These are phyloP conservation scores for Dynastes hyllus DNA, from an alignment of 2,888 invertebrate species.

Conservation along the genomic window DNA sequence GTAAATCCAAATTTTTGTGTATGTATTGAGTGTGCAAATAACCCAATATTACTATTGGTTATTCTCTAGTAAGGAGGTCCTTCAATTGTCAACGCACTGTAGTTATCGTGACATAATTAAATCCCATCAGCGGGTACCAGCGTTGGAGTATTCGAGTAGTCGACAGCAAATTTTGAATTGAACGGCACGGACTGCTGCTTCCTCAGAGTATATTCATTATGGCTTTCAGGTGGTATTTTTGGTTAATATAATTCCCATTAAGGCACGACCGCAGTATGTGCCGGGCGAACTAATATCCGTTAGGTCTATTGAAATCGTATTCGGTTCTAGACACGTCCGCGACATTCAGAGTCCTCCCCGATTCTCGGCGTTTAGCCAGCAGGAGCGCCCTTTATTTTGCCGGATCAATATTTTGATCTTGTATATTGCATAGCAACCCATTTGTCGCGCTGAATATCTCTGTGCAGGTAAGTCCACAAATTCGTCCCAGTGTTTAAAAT, in stretches of 20 bases:
- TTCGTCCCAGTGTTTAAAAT: too few species aligned
- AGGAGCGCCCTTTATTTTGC: neutral
- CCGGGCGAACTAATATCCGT: constrained; percentile 28
- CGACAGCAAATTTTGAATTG: constrained; percentile 5
- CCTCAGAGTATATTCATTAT: constrained; percentile 28
- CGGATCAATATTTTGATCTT: constrained; percentile 5
- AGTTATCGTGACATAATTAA: neutral
- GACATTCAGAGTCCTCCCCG: constrained; percentile 11
- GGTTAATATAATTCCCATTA: constrained; percentile 35
- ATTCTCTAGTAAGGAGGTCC: too few species aligned
- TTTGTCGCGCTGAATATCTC: too few species aligned
- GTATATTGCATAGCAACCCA: neutral
- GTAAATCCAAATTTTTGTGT: too few species aligned
- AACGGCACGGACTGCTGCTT: neutral
- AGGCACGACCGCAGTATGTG: constrained; percentile 30
- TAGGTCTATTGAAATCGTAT: constrained; percentile 35
- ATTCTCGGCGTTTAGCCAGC: neutral
- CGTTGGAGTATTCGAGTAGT: neutral
- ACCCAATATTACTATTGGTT: too few species aligned
- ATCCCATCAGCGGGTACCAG: neutral
- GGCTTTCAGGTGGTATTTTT: constrained; percentile 32
- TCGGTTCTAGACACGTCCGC: constrained; percentile 32
- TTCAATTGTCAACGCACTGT: too few species aligned
- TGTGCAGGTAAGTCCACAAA: too few species aligned
- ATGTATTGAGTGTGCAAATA: too few species aligned